Base-by-base conservation (phyloP, 2,888 invertebrate species). In the Candidula unifasciata region DNA sequence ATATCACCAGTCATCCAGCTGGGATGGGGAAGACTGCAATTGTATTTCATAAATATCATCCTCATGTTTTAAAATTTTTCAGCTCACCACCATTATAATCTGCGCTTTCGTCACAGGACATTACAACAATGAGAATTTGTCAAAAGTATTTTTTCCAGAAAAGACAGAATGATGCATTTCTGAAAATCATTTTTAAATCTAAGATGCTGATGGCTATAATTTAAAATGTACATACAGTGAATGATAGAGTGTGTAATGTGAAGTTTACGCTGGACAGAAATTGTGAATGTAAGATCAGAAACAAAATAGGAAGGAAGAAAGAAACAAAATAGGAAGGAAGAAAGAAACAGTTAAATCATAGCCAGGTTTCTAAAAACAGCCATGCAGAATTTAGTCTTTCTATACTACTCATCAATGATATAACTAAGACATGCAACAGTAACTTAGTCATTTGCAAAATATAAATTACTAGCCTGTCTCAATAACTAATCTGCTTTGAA, bases 271-370 rank as follows among this genome's bases (percentile, higher is more conserved):
- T 5, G 18, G n/a, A 24, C 5, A 16, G 18, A 24, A n/a, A n/a
- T n/a, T 24, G n/a, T 60, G 60, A 5, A 60, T 60, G 60, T 60
- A 3, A n/a, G 54, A 52, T 30, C 27, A 71, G 54, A 30, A 71
- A 52, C 54, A 27, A 71, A 33, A 81, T 71, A 81, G 54, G n/a
- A n/a, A 81, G 71, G 54, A 21, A 81, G 71, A 57, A 13, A 73
- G 69, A 81, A n/a, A n/a, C n/a, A n/a, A n/a, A 33, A 71, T 52
- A 54, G 54, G 24, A 35, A 71, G 54, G 24, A 71, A 33, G 24
- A 71, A 24, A n/a, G 35, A n/a, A 18, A n/a, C 18, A 13, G 13
- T 33, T 33, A 27, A 37, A 37, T 35, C 18, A 27, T 35, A 69
- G 27, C 35, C n/a, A 37, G 64, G 30, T 24, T 60, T 60, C 60